Evolutionary conservation across 2,113 vertebrate species (phyloP), one percentile per base, ranked within the genome.

Genomic region (Lates calcarifer): DNA sequence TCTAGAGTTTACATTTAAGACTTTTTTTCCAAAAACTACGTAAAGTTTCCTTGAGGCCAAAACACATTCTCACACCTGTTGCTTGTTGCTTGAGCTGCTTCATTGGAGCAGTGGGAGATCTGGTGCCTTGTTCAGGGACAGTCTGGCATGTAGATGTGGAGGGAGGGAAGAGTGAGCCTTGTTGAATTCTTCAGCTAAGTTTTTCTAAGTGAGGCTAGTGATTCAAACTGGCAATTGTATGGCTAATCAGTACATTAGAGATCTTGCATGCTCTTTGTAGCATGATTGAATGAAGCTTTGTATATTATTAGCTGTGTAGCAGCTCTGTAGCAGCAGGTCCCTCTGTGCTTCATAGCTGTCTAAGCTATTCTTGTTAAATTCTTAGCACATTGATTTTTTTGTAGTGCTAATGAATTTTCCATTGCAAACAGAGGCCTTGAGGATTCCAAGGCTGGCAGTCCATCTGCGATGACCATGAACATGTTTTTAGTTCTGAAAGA

Each of bases 401-500:
- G 5, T 26, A 24, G 22, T 57, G 6, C 53, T 78, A 31, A 77
- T 82, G 53, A 74, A 33, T 76, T 79, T 79, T 79, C 55, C 12
- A 15, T 33, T 55, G 9, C 3, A 8, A 62, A 70, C 60, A 45
- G 12, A 58, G 58, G n/a, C 80, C 51, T 67, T 69, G 66, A 69
- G 37, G 2, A 39, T 66, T 72, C 24, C 37, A 84, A 74, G 77
- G 62, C 65, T 31, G 3, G n/a, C 24, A 5, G 39, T 84, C 47
- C 29, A 61, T 74, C 31, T 70, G 69, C 7, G 4, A 24, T 75
- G 88, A 49, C 85, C 89, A 12, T 90, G 86, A 85, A 20, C 12
- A 47, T 43, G 77, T 35, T 87, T 88, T 82, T 53, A 77, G 43
- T 41, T 71, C 31, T 39, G 61, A 77, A 22, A 73, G 45, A 43